phyloP scores from a whole-genome alignment of 2,113 vertebrate genomes.

The Coryphaenoides rupestris region DNA sequence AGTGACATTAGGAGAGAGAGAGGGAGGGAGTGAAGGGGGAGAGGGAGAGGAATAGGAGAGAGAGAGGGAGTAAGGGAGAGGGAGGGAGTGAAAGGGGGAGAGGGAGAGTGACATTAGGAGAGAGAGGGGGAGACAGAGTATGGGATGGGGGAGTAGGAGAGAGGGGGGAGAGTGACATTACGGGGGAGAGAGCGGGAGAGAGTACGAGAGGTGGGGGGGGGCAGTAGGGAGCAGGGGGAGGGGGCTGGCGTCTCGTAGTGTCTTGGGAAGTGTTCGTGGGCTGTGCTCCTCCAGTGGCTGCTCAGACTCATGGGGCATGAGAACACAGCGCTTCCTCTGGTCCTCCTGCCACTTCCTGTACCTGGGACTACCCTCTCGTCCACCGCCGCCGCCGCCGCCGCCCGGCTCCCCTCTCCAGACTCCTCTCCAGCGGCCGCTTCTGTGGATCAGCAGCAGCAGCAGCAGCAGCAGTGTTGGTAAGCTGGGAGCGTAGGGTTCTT shows the following conservation, averaged over 20 bases:
- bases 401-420: too few relatives aligned
- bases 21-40: constrained; percentile 39
- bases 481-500: too few relatives aligned
- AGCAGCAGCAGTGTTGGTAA: not conserved
- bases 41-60: constrained; percentile 15
- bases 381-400: too few relatives aligned
- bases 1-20: too few relatives aligned
- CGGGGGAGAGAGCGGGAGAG: not conserved
- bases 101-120: not conserved
- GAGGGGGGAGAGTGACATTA: constrained; percentile 64
- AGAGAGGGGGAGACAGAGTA: constrained; percentile 1
- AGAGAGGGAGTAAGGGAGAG: too few relatives aligned
- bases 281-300: constrained; percentile 63
- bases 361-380: too few relatives aligned
- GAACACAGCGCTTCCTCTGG: constrained; percentile 5
- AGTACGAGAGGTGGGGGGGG: not conserved
- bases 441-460: too few relatives aligned
- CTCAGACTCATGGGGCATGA: constrained; percentile 55
- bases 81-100: not conserved
- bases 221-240: constrained; percentile 39
- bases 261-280: constrained; percentile 69
- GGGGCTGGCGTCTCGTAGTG: constrained; percentile 47
- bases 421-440: not conserved
- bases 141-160: not conserved
- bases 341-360: too few relatives aligned